A percentile compares a stretch with the other conserved stretches of the same genome.
phyloP scores from a whole-genome alignment of 2,113 vertebrate species.

The Tichodroma muraria region DNA sequence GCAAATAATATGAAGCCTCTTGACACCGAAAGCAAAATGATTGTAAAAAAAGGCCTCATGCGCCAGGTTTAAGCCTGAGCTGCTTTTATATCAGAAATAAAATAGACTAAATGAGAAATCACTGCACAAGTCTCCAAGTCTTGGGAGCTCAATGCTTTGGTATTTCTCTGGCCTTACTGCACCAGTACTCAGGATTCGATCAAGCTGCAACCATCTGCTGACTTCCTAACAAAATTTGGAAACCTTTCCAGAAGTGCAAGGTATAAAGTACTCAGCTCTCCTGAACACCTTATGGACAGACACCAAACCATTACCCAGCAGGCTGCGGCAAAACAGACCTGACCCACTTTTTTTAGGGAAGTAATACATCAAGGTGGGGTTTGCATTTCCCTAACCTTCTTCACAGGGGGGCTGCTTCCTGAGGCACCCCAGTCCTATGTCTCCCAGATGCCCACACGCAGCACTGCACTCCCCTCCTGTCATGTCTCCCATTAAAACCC shows the following conservation, averaged over 20 bases:
- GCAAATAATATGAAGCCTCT: conserved; percentile 44
- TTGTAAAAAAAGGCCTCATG: conserved; percentile 8
- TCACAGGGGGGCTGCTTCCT: not conserved
- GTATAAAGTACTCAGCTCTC: not conserved
- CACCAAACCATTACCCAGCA: not conserved
- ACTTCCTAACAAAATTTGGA: not conserved
- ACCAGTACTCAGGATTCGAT: not conserved
- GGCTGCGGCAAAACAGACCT: not conserved
- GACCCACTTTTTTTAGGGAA: not conserved
- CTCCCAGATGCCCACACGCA: not conserved
- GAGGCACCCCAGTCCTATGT: not conserved
- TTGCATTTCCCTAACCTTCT: not conserved
- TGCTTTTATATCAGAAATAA: not conserved
- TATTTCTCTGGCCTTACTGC: not conserved
- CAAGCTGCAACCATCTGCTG: not conserved
- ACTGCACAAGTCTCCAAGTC: not conserved
- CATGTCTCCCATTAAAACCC: not conserved
- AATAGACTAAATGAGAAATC: not conserved
- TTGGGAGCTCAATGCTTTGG: not conserved
- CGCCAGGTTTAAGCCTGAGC: not conserved
- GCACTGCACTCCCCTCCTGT: not conserved
- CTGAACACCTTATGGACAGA: not conserved
- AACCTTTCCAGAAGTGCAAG: not conserved
- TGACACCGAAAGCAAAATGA: conserved; percentile 43
- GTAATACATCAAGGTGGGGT: not conserved